Percentiles rank a stretch among this genome's conserved stretches.
These are phyloP conservation scores for Zosterops hypoxanthus DNA, from an alignment of 2,113 vertebrate genomes.

Conservation along the genomic window DNA sequence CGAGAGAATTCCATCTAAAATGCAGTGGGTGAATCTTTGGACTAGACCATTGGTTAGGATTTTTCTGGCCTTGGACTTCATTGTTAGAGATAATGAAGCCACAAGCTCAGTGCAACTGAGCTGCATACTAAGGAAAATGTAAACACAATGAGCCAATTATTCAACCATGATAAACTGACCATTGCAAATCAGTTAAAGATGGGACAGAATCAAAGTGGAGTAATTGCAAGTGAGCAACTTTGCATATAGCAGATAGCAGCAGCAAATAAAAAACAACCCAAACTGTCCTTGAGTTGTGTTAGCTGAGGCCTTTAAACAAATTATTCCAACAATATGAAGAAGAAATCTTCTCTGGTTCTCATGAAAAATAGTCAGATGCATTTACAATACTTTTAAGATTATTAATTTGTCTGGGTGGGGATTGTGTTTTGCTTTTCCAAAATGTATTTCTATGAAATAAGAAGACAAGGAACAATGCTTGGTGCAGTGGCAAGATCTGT, in stretches of 20 bases:
- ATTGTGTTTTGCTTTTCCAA: neutral
- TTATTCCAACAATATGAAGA: neutral
- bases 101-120: neutral
- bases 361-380: neutral
- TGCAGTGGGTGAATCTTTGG: neutral
- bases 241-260: neutral
- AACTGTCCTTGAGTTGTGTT: neutral
- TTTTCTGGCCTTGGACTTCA: neutral
- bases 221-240: neutral
- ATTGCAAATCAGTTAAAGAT: neutral
- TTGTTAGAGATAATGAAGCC: slow-evolving; percentile 8
- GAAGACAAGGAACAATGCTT: neutral
- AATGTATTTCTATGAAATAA: neutral
- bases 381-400: slow-evolving; percentile 27
- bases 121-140: neutral
- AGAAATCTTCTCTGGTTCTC: neutral
- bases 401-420: neutral
- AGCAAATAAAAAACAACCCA: accelerated
- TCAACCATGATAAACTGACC: neutral
- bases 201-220: neutral
- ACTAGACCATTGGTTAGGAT: neutral
- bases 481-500: neutral
- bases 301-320: neutral
- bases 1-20: neutral
- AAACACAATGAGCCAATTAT: slow-evolving; percentile 3